Percentiles rank a stretch among this genome's conserved stretches.
phyloP scores from a whole-genome alignment of 2,888 invertebrate genomes.

The Clivina fossor region DNA sequence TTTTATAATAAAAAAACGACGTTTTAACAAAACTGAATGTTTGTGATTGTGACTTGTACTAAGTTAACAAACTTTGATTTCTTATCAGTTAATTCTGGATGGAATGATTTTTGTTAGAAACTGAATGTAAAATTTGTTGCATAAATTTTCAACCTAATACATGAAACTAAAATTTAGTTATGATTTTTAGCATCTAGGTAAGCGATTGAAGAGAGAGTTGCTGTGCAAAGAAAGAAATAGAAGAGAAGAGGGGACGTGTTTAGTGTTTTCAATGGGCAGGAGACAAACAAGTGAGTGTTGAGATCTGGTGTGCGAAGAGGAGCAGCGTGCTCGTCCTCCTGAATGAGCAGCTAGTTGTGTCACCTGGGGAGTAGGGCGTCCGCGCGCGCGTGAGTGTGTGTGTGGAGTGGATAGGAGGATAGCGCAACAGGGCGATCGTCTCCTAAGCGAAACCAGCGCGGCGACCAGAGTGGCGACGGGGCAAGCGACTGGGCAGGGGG shows the following conservation, averaged over 20 bases:
- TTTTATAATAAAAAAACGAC: too few species aligned
- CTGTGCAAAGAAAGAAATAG: conserved; percentile 1
- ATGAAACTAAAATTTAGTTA: too few species aligned
- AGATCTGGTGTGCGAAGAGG: conserved; percentile 33
- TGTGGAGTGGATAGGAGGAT: conserved; percentile 39
- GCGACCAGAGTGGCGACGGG: conserved; percentile 57
- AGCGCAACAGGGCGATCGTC: conserved; percentile 43
- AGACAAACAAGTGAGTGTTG: too few species aligned
- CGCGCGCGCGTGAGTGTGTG: background rate
- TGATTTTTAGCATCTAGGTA: too few species aligned
- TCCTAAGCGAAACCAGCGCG: conserved; percentile 48
- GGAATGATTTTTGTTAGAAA: too few species aligned
- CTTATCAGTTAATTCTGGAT: too few species aligned
- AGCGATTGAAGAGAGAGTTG: too few species aligned
- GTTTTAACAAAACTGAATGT: too few species aligned
- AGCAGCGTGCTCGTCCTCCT: conserved; percentile 30
- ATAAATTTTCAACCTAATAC: too few species aligned
- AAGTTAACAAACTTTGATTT: too few species aligned
- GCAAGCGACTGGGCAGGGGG: conserved; percentile 50
- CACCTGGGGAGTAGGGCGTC: conserved; percentile 35
- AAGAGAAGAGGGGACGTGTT: background rate
- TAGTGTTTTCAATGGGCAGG: conserved; percentile 32
- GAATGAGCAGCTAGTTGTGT: conserved; percentile 33
- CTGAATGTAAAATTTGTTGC: too few species aligned
- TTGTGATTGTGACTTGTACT: too few species aligned